A percentile compares a stretch with the other conserved stretches of the same genome.
Conservation (phyloP, 2,113 vertebrate species). For the Scartelaos histophorus region DNA sequence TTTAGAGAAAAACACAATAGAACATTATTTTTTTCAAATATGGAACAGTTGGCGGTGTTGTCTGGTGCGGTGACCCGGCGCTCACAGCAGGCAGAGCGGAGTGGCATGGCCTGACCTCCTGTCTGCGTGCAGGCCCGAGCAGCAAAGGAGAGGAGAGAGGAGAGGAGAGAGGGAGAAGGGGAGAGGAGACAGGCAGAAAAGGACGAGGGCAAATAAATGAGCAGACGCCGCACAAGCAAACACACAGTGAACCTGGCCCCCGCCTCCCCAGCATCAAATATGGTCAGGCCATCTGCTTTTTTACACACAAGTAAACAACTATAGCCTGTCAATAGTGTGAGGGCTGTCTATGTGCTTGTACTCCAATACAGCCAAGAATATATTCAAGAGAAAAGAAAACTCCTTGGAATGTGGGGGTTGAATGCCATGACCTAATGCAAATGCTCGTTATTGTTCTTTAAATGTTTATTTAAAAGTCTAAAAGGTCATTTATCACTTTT, state of each 20-base stretch:
- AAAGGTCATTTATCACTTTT: background rate
- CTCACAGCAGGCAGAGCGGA: conserved; percentile 70
- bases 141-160: conserved; percentile 61
- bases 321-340: conserved; percentile 66
- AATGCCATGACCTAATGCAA: background rate
- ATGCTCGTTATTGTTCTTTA: background rate
- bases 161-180: conserved; percentile 60
- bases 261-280: conserved; percentile 61
- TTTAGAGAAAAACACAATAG: conserved; percentile 65
- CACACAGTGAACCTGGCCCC: conserved; percentile 54
- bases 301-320: conserved; percentile 71
- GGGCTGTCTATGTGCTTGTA: conserved; percentile 38
- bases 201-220: conserved; percentile 73
- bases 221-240: conserved; percentile 63
- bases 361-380: conserved; percentile 52
- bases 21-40: conserved; percentile 73
- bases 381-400: background rate
- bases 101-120: conserved; percentile 76
- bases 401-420: background rate
- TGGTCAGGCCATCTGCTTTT: conserved; percentile 73
- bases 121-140: conserved; percentile 65
- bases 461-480: background rate
- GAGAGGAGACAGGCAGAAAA: conserved; percentile 68
- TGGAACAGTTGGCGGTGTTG: conserved; percentile 76
- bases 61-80: conserved; percentile 71